Percentiles rank a stretch among this genome's conserved stretches.
phyloP scores from a whole-genome alignment of 2,113 vertebrate genomes.

The Rhabdornis inornatus region DNA sequence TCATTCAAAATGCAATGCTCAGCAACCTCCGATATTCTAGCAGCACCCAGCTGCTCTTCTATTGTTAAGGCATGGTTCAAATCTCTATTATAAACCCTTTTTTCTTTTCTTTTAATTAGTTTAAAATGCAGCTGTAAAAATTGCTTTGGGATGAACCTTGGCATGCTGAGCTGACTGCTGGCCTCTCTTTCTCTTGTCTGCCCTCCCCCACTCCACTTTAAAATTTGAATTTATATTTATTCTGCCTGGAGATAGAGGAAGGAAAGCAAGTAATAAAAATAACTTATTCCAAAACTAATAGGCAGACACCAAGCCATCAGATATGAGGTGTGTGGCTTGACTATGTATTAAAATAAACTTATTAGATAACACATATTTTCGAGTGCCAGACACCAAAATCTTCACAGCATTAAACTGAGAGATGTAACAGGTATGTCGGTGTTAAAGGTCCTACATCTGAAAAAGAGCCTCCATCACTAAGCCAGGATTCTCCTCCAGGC shows the following conservation, averaged over 20 bases:
- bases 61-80: neutral
- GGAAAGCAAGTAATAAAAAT: neutral
- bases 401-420: neutral
- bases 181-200: neutral
- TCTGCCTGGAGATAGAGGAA: neutral
- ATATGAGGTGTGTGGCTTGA: neutral
- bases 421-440: neutral
- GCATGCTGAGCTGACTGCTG: neutral
- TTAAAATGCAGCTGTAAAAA: slow-evolving; percentile 41
- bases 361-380: neutral
- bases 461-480: neutral
- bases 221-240: slow-evolving; percentile 41
- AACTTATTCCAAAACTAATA: slow-evolving; percentile 9
- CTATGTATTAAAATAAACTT: neutral
- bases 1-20: neutral
- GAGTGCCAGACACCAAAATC: neutral
- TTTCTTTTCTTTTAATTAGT: neutral
- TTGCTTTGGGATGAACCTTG: slow-evolving; percentile 8
- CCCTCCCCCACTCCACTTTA: neutral
- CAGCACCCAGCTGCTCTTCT: slow-evolving; percentile 16
- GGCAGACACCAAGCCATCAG: neutral
- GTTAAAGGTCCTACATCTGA: neutral
- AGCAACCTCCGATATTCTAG: slow-evolving; percentile 1
- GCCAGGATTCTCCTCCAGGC: neutral
- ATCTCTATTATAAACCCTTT: neutral